A percentile compares a stretch with the other conserved stretches of the same genome.
Evolutionary conservation across 2,113 vertebrate genomes (phyloP).

Genomic region (Naja naja): DNA sequence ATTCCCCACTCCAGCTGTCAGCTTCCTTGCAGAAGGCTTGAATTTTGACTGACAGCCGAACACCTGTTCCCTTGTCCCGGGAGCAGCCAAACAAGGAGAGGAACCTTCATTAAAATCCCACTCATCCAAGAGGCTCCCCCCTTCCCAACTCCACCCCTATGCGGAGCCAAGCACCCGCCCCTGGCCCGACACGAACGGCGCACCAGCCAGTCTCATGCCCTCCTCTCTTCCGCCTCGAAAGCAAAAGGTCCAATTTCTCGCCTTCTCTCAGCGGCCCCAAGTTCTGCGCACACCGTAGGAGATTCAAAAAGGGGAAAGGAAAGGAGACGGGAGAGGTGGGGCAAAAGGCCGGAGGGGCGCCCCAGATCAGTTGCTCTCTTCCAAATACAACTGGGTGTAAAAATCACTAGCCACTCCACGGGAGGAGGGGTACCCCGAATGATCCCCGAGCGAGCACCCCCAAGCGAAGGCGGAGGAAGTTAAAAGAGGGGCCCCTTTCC

Average conservation of each 20-base stretch:
- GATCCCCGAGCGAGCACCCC: conserved; percentile 44
- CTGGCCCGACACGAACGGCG: conserved; percentile 1
- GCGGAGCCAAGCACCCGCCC: conserved; percentile 16
- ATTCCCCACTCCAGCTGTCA: background rate
- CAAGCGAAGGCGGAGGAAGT: background rate
- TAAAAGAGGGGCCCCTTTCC: background rate
- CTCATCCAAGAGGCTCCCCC: conserved; percentile 1
- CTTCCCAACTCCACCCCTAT: conserved; percentile 11
- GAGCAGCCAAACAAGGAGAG: conserved; percentile 56
- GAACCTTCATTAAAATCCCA: conserved; percentile 51
- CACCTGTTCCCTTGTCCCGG: conserved; percentile 72
- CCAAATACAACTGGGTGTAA: conserved; percentile 69
- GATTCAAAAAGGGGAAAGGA: conserved; percentile 27
- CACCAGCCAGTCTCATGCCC: background rate
- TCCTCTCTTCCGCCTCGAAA: too few relatives aligned
- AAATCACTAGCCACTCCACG: conserved; percentile 62
- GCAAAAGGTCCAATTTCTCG: background rate
- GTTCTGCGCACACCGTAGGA: conserved; percentile 24
- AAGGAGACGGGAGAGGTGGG: background rate
- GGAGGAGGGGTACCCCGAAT: conserved; percentile 14
- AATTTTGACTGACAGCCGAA: conserved; percentile 68
- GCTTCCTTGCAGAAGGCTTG: background rate
- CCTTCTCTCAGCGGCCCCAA: conserved; percentile 14
- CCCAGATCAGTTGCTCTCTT: conserved; percentile 74
- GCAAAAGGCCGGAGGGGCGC: conserved; percentile 63